Evolutionary conservation across 1,140 invertebrate genomes (phyloP), one percentile per base, ranked within the genome.

Genomic region (Drosophila azteca): DNA sequence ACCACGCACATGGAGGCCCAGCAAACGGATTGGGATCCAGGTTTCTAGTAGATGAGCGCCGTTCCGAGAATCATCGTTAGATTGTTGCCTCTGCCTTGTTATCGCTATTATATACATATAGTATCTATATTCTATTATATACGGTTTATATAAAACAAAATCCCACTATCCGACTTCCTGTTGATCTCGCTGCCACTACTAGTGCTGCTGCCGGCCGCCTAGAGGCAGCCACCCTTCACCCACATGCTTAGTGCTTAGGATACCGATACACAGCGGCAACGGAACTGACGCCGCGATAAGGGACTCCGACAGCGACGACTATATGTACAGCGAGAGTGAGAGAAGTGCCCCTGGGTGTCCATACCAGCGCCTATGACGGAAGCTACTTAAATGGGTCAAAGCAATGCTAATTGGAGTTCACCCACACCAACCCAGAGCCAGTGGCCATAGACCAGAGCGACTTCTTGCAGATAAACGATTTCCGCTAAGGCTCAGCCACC

Each of bases 11-110:
- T 95, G 79, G 93, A 94, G 67, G 78, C 92, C 44, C 95, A 95
- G 88, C 92, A 92, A 57, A 95, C 95, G 7, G 92, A 94, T 41
- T 99, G 98, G 98, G 94, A 97, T 93, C 96, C 96, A 24, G 96
- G 96, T 61, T 97, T 97, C 91, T 96, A 94, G 92, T 55, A 5
- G 41, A 48, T 49, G 48, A 24, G 45, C 41, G 15, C 31, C 0
- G 31, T 9, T 31, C 9, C 31, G 31, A 31, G 8, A 31, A 31
- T 31, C 31, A 31, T 31, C 31, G 9, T 9, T 31, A 31, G 31
- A 57, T 71, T 65, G 53, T 65, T 62, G 41, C 22, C n/a, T 49
- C 45, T 60, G 50, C 53, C 52, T 49, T 66, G 61, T 79, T 85
- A 77, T 85, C 68, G 59, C 26, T 45, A 45, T 48, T 65, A 51